Conservation (phyloP, 92 coral and sea anemone species). For the Heteractis magnifica region DNA sequence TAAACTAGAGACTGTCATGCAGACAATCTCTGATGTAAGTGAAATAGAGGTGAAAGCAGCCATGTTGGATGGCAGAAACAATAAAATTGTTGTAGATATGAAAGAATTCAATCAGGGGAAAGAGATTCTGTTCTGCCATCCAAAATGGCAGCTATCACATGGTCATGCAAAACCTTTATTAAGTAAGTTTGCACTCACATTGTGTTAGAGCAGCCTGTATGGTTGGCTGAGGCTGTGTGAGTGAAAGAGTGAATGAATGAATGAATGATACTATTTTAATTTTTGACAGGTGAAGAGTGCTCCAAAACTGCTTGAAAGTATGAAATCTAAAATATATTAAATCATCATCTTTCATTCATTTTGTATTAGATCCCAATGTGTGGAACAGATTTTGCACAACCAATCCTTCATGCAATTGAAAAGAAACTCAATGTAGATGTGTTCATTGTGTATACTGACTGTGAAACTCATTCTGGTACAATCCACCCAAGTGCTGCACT, state of each 20-base stretch:
- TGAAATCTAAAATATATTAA: neutral
- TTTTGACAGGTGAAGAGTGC: no score
- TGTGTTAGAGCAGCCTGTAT: no score
- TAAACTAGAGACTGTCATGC: slow-evolving; percentile 81
- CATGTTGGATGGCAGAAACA: no score
- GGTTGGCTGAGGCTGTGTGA: neutral
- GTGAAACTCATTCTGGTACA: slow-evolving; percentile 77
- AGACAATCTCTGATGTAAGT: slow-evolving; percentile 62
- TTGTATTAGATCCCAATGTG: slow-evolving; percentile 78
- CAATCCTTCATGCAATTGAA: slow-evolving; percentile 84
- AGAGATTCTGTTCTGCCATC: no score
- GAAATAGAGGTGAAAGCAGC: neutral
- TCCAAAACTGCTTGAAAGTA: neutral
- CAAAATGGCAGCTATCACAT: no score
- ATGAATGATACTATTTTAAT: neutral
- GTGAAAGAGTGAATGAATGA: neutral
- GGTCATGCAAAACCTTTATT: no score
- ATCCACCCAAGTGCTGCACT: slow-evolving; percentile 83
- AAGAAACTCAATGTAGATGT: slow-evolving; percentile 79
- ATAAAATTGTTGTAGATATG: no score
- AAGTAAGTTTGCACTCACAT: no score
- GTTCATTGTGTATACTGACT: slow-evolving; percentile 94
- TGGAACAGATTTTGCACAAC: slow-evolving; percentile 97
- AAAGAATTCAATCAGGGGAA: no score
- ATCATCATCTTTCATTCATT: neutral